Percentiles rank a stretch among this genome's conserved stretches.
phyloP scores from a whole-genome alignment of 2,888 invertebrate genomes.

The Amblyjoppa fuscipennis region DNA sequence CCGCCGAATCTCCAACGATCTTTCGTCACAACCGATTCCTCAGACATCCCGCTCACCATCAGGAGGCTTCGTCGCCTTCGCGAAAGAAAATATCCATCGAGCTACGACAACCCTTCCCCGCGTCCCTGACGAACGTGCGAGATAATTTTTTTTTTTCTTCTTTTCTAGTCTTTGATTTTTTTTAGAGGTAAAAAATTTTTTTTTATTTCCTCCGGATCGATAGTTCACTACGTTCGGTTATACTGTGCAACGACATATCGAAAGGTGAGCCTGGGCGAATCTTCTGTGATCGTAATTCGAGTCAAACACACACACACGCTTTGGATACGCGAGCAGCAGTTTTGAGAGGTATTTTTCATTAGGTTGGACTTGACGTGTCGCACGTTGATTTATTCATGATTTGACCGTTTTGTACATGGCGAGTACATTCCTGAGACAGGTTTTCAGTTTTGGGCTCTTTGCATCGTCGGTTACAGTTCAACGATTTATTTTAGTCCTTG shows the following conservation, averaged over 20 bases:
- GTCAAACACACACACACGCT: too few species aligned
- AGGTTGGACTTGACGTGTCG: too few species aligned
- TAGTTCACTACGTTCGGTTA: too few species aligned
- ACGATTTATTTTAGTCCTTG: constrained; percentile 32
- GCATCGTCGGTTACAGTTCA: constrained; percentile 45
- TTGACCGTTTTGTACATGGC: background rate
- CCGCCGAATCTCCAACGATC: background rate
- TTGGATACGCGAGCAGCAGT: too few species aligned
- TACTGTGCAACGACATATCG: too few species aligned
- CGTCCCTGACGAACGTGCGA: constrained; percentile 12
- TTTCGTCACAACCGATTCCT: constrained; percentile 10
- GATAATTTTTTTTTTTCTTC: constrained; percentile 16
- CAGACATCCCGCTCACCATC: background rate
- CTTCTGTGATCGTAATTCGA: too few species aligned
- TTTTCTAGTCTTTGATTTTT: constrained; percentile 11
- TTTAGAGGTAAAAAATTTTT: too few species aligned
- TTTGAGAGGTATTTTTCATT: too few species aligned
- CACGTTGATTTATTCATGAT: too few species aligned
- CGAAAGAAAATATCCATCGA: background rate
- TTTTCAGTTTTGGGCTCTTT: constrained; percentile 3
- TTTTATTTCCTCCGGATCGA: too few species aligned
- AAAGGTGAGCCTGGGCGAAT: too few species aligned
- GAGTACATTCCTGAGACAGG: background rate
- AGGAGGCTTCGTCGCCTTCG: background rate
- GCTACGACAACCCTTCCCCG: background rate